phyloP scores from a whole-genome alignment of 2,888 invertebrate species.

The Lomographa bimaculata region DNA sequence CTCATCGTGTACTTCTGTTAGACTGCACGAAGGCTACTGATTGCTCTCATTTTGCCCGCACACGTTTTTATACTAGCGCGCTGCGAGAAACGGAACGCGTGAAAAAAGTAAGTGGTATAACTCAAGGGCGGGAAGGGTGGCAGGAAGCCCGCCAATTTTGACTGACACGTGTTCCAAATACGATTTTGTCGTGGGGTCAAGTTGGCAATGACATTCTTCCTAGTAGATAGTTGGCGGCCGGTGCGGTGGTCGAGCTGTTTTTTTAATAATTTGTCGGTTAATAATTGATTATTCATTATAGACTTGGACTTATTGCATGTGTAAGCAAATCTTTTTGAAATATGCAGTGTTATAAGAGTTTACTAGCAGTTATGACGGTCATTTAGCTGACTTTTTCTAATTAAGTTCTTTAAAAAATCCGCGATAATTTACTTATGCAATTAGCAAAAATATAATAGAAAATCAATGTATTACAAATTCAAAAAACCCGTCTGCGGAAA shows the following conservation, averaged over 20 bases:
- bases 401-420: no score
- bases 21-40: conserved; percentile 83
- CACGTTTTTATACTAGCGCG: conserved; percentile 68
- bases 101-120: conserved; percentile 77
- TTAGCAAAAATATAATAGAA: no score
- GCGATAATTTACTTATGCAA: no score
- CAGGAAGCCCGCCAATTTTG: conserved; percentile 70
- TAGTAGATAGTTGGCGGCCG: conserved; percentile 7
- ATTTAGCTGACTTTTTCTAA: no score
- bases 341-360: no score
- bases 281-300: no score
- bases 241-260: background rate
- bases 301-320: no score
- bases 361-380: no score
- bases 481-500: no score
- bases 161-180: conserved; percentile 27
- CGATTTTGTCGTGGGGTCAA: conserved; percentile 27
- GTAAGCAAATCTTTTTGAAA: no score
- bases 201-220: conserved; percentile 17
- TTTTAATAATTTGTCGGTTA: no score
- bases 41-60: conserved; percentile 69
- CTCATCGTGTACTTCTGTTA: conserved; percentile 82
- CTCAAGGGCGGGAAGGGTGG: conserved; percentile 80
- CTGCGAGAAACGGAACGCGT: conserved; percentile 65
- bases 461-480: no score